These are phyloP conservation scores for Agrotis exclamationis DNA, from an alignment of 2,888 invertebrate genomes.

Conservation along the genomic window DNA sequence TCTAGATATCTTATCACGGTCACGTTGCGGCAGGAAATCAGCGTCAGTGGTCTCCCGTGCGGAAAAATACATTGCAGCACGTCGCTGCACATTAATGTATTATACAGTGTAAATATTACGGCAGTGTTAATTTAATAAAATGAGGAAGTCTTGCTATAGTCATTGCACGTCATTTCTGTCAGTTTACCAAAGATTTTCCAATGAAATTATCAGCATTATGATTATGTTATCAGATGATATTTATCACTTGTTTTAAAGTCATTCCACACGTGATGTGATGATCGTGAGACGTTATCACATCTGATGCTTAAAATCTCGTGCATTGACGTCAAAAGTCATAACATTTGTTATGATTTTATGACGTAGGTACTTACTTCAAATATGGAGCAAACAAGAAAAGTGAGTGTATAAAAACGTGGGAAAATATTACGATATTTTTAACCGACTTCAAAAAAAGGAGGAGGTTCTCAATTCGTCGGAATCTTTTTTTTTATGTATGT, in stretches of 20 bases:
- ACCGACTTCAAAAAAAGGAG: too few species aligned
- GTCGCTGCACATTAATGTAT: too few species aligned
- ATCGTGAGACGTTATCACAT: conserved; percentile 17
- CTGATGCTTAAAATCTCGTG: conserved; percentile 9
- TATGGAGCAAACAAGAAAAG: too few species aligned
- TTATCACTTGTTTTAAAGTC: neutral
- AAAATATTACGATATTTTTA: conserved; percentile 8
- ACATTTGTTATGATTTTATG: neutral
- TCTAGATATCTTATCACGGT: too few species aligned
- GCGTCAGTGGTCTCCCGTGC: too few species aligned
- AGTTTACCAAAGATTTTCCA: neutral
- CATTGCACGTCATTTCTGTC: neutral
- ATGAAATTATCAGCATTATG: conserved; percentile 10
- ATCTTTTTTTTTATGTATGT: too few species aligned
- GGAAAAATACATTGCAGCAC: too few species aligned
- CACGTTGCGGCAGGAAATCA: too few species aligned
- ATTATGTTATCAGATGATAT: conserved; percentile 23
- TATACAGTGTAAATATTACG: conserved; percentile 15
- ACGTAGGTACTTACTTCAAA: neutral
- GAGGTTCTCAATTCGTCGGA: too few species aligned
- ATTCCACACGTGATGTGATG: conserved; percentile 32
- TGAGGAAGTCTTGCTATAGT: conserved; percentile 4
- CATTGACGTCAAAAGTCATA: conserved; percentile 17
- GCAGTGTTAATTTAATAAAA: conserved; percentile 19
- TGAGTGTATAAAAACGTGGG: too few species aligned